phyloP scores from a whole-genome alignment of 2,797 vertebrate species.

The Manis javanica region DNA sequence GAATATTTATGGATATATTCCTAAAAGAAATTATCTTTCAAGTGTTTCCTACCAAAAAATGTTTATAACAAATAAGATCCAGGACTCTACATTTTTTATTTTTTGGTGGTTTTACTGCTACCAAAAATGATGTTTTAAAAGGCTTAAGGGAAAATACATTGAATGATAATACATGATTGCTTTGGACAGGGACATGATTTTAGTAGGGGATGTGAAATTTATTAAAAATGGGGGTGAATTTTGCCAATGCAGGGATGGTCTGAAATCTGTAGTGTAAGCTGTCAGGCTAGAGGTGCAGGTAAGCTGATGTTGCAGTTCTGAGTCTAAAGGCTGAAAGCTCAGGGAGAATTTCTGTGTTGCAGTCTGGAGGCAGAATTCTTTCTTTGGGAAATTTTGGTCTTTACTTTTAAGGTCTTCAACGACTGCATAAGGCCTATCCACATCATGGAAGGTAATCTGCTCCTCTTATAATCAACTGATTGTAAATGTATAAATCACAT shows the following conservation, averaged over 20 bases:
- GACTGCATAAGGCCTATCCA: not conserved
- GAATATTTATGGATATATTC: not conserved
- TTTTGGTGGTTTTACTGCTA: not conserved
- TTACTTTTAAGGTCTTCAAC: not conserved
- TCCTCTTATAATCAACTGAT: not conserved
- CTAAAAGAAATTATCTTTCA: not conserved
- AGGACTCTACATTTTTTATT: not conserved
- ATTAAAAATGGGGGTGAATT: not conserved
- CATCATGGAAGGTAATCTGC: not conserved
- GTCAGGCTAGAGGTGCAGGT: not conserved
- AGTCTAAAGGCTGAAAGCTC: not conserved
- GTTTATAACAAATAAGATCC: not conserved
- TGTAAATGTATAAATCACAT: not conserved
- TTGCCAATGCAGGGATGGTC: not conserved
- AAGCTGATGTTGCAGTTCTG: not conserved
- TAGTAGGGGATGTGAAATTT: not conserved
- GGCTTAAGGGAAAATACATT: not conserved
- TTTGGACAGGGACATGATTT: not conserved
- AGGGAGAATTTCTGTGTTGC: not conserved
- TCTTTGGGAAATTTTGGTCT: not conserved
- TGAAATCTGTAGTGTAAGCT: not conserved
- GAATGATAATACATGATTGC: not conserved
- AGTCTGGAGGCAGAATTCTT: not conserved
- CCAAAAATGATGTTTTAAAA: not conserved
- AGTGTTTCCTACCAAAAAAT: not conserved